Percentiles rank a stretch among this genome's conserved stretches.
phyloP scores from a whole-genome alignment of 1,140 invertebrate species.

The Agrypnia vestita region DNA sequence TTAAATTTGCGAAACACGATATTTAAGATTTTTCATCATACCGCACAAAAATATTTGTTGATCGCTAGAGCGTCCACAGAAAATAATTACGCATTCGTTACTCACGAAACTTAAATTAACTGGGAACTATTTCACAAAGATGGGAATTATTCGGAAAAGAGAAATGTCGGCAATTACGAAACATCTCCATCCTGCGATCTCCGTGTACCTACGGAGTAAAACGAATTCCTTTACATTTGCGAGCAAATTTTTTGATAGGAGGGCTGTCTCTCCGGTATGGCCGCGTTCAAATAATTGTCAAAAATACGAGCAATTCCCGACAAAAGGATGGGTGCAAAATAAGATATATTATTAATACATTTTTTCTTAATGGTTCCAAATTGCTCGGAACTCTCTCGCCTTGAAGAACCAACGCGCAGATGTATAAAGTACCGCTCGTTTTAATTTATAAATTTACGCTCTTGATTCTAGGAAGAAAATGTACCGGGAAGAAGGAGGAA shows the following conservation, averaged over 20 bases:
- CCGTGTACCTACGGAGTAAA: slow-evolving; percentile 17
- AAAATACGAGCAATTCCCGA: background rate
- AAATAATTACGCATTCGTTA: slow-evolving; percentile 51
- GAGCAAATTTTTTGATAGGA: slow-evolving; percentile 31
- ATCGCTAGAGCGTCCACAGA: slow-evolving; percentile 29
- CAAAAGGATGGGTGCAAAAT: background rate
- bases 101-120: slow-evolving; percentile 49
- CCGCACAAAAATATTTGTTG: slow-evolving; percentile 47
- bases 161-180: slow-evolving; percentile 28
- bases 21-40: slow-evolving; percentile 9
- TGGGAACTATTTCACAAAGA: slow-evolving; percentile 47
- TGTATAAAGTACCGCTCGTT: slow-evolving; percentile 44
- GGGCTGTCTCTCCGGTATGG: background rate
- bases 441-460: slow-evolving; percentile 54
- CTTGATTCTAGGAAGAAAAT: slow-evolving; percentile 48
- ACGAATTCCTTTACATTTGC: slow-evolving; percentile 32
- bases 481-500: slow-evolving; percentile 26
- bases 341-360: background rate
- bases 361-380: slow-evolving; percentile 3
- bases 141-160: slow-evolving; percentile 30
- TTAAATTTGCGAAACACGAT: slow-evolving; percentile 8
- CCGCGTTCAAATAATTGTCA: slow-evolving; percentile 6
- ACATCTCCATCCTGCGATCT: slow-evolving; percentile 34
- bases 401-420: background rate
- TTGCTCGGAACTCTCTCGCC: background rate